Evolutionary conservation across 2,888 invertebrate species (phyloP), one percentile per base, ranked within the genome.

Genomic region (Aspidapion aeneum): DNA sequence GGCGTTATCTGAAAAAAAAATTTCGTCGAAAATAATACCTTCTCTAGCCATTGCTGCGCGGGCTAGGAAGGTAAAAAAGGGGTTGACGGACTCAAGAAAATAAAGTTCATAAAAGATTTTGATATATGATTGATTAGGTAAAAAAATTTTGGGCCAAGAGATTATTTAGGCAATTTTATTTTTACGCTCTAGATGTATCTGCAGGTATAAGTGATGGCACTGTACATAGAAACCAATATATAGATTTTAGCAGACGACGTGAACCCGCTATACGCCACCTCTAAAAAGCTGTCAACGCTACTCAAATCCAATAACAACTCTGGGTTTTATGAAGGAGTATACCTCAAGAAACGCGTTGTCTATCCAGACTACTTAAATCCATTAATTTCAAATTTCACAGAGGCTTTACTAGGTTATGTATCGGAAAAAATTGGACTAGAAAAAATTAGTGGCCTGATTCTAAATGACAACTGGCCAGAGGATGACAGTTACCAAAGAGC

Each of bases 391-490:
- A 50, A 55, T 1, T 79, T 74, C 70, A 60, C 77, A 7, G 55
- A 66, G 2, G 62, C 69, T 21, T 57, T 77, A 21, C 49, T 65
- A 1, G 60, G 62, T 3, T 68, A 69, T 55, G 60, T 73, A 1
- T 62, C 58, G 0, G 20, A 54, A 5, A 66, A 67, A 50, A 48
- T 74, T 7, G 66, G 69, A 16, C 3, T 68, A 1, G 60, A 61
- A 12, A 62, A 63, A n/a, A 67, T 70, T n/a, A 80, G 82, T 68
- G 86, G 83, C 3, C 72, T 84, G 50, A 66, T 84, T 19, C 74
- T 87, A 57, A 81, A 81, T 71, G 84, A 85, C 64, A 85, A 80
- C 72, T 87, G 86, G 86, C 86, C 86, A 9, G 75, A 63, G 77
- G 83, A 74, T 60, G 76, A 69, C 64, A 78, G 64, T 20, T 77